phyloP scores from a whole-genome alignment of 1,140 invertebrate species.

The Ericerus pela region DNA sequence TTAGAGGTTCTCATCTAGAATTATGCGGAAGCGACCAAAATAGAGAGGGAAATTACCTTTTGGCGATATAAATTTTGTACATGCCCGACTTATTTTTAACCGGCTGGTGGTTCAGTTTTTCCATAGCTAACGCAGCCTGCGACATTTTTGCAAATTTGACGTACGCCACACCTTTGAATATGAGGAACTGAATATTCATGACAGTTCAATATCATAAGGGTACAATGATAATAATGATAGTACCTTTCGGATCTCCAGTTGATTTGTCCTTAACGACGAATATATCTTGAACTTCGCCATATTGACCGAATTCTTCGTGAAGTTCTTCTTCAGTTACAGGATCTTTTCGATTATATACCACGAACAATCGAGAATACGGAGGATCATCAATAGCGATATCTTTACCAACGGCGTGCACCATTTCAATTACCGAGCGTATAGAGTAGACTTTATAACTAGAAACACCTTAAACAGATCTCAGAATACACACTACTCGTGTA shows the following conservation, averaged over 20 bases:
- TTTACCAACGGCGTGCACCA: too few species aligned
- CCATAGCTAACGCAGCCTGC: slow-evolving; percentile 63
- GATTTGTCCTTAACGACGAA: slow-evolving; percentile 73
- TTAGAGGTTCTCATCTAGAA: too few species aligned
- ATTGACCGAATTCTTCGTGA: slow-evolving; percentile 57
- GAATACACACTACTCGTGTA: too few species aligned
- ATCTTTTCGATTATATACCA: slow-evolving; percentile 58
- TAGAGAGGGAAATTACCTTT: too few species aligned
- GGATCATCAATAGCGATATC: too few species aligned
- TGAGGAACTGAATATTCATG: too few species aligned
- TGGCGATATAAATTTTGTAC: slow-evolving; percentile 77
- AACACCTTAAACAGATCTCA: too few species aligned
- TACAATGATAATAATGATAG: too few species aligned
- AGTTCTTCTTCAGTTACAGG: slow-evolving; percentile 65
- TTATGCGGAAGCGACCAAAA: too few species aligned
- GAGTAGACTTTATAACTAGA: too few species aligned
- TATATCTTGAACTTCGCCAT: slow-evolving; percentile 72
- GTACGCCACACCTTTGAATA: slow-evolving; percentile 52
- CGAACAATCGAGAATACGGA: slow-evolving; percentile 72
- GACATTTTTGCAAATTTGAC: slow-evolving; percentile 74
- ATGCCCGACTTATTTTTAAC: slow-evolving; percentile 56
- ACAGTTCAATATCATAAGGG: too few species aligned
- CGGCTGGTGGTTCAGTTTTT: slow-evolving; percentile 70
- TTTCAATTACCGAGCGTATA: too few species aligned
- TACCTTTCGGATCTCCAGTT: slow-evolving; percentile 75